Base-by-base conservation (phyloP, 2,113 vertebrate species). In the Indri indri region DNA sequence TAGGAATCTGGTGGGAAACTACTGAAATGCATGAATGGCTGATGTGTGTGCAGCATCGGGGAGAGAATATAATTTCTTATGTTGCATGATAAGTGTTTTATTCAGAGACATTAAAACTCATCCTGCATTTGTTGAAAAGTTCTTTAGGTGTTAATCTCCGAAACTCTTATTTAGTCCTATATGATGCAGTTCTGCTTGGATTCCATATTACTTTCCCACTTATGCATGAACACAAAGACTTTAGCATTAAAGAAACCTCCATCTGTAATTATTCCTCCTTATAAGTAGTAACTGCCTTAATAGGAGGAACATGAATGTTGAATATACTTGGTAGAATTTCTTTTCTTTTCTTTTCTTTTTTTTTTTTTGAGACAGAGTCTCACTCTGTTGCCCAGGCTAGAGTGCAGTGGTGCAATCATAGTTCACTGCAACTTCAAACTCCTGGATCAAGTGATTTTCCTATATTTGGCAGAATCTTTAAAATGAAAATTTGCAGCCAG, bases 221-320 rank as follows among this genome's bases (percentile, higher is more conserved):
- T 34, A 20, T 47, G 40, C 93, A 57, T 70, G 59, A 73, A 88
- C 70, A 88, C 13, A 34, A 32, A 83, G 27, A 93, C 71, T 50
- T 81, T 3, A 91, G 34, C 91, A 66, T 52, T 88, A 65, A 94
- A 81, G 81, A 91, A 76, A 40, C 30, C 45, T 74, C 10, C n/a
- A 37, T 76, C 40, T 88, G 18, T 92, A 92, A 76, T 85, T 85
- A 76, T 68, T 97, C 13, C 54, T 94, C 11, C 71, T 59, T 80
- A 10, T 88, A 88, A 88, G 14, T 54, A 45, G 34, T 90, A 85
- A 65, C n/a, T 65, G 34, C 45, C 22, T 71, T 76, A 84, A 45
- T 94, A 32, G 11, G 47, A 87, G 82, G 50, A 17, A 68, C 9
- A 17, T 83, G 42, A 86, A 68, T 76, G 16, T 73, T 79, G 22